Base-by-base conservation (phyloP, 2,797 vertebrate species). In the Poeciliopsis gracilis region DNA sequence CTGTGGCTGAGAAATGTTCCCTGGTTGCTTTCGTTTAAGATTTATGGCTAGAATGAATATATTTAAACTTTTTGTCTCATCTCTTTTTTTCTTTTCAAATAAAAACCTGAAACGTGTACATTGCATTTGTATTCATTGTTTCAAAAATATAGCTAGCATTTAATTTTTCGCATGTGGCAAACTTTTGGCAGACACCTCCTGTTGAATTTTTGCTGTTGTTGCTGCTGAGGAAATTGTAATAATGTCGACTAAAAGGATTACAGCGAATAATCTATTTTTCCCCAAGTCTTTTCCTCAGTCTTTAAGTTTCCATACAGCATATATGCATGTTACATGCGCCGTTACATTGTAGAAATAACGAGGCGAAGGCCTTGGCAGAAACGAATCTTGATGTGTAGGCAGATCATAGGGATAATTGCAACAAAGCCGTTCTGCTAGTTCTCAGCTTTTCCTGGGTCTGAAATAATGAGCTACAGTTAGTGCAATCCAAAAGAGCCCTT, bases 391-490 rank as follows among this genome's bases (percentile, higher is more conserved):
- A 63, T 75, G 72, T 74, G 59, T 7, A 79, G 61, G 77, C 66
- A 11, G 46, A 79, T 59, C 72, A 83, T 80, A 78, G 76, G 81
- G 72, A 53, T 83, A 74, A 84, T 83, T 85, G 73, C 66, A 85
- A 77, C 45, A 12, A 67, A 30, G 66, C 47, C 72, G 75, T 83
- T 88, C 82, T 85, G 86, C 82, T 46, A 20, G 75, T 76, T 57
- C 55, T 82, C 83, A 80, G 46, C 77, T 71, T 85, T 83, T 73
- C 81, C 82, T 83, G 82, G 59, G 30, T 82, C 78, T 80, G 79
- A 77, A 89, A 86, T 90, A 92, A 93, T 75, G 77, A 92, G 84
- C 25, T 0, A 74, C 78, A 77, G 77, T 83, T 80, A 77, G 77
- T 1, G 12, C 76, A 70, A 71, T 87, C 82, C 72, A 6, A 80